These are phyloP conservation scores for Acanthosepion esculentum DNA, from an alignment of 2,888 invertebrate genomes.

Conservation along the genomic window DNA sequence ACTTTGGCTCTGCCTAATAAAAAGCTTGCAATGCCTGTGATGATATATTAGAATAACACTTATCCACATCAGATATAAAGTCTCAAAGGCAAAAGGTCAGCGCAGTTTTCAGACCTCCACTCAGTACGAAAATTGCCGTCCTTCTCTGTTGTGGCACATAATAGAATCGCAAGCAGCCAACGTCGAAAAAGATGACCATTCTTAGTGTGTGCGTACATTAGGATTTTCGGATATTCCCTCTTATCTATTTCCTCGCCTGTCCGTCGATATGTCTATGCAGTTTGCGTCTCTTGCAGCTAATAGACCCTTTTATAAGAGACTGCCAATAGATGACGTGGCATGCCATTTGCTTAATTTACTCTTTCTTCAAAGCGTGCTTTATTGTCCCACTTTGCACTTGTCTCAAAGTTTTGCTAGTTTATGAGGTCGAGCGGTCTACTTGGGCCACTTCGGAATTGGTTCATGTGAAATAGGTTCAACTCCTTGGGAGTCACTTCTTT, in stretches of 20 bases:
- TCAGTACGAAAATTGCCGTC: background rate
- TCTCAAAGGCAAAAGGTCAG: background rate
- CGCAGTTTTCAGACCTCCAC: background rate
- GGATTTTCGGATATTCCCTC: background rate
- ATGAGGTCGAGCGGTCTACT: slow-evolving; percentile 8
- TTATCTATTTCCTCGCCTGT: background rate
- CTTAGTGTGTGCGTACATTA: background rate
- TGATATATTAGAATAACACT: slow-evolving; percentile 33
- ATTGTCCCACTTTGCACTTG: slow-evolving; percentile 23
- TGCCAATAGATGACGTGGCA: slow-evolving; percentile 33
- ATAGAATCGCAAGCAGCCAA: background rate
- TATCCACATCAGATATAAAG: background rate
- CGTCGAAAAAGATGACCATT: background rate
- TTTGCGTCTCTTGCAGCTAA: slow-evolving; percentile 20
- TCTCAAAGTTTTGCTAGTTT: slow-evolving; percentile 33
- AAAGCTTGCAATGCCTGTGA: background rate
- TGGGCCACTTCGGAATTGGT: slow-evolving; percentile 5
- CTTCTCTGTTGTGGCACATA: background rate
- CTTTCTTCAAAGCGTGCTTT: slow-evolving; percentile 10
- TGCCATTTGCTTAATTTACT: slow-evolving; percentile 17
- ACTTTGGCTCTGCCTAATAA: background rate
- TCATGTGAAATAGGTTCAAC: background rate
- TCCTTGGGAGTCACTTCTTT: background rate
- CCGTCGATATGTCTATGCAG: background rate
- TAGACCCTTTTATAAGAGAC: background rate